These are phyloP conservation scores for Calvadosia cruxmelitensis DNA, from an alignment of 30 jellyfish, hydroid and myxozoan species.

Conservation along the genomic window DNA sequence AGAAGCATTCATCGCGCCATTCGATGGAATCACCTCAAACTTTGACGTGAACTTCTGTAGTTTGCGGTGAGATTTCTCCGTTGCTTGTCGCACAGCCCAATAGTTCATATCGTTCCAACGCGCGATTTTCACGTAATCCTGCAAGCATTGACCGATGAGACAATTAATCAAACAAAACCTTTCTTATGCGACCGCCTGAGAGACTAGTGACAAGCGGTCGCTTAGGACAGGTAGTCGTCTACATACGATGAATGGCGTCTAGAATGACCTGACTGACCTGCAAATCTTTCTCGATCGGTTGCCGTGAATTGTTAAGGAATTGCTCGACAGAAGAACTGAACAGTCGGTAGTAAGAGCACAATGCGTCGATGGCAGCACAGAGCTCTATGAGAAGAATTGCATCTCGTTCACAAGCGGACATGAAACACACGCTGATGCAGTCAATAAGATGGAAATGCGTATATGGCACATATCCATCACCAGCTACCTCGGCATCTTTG, in stretches of 20 bases:
- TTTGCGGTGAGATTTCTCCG: constrained; percentile 82
- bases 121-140: constrained; percentile 89
- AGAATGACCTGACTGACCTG: constrained; percentile 26
- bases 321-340: constrained; percentile 32
- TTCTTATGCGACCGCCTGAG: not conserved
- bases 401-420: not conserved
- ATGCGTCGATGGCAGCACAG: not conserved
- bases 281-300: constrained; percentile 73
- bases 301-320: constrained; percentile 6
- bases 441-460: not conserved
- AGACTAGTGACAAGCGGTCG: not conserved
- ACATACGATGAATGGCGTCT: no score
- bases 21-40: no score
- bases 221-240: no score
- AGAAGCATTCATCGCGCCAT: no score
- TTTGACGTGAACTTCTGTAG: constrained; percentile 51
- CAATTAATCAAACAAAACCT: not conserved
- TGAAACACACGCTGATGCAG: not conserved
- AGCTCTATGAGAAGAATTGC: not conserved
- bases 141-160: not conserved
- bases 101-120: constrained; percentile 83
- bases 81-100: constrained; percentile 72
- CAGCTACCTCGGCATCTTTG: not conserved
- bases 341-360: constrained; percentile 6
- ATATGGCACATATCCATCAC: no score